Base-by-base conservation (phyloP, 1,140 invertebrate genomes). In the Ladona fulva region DNA sequence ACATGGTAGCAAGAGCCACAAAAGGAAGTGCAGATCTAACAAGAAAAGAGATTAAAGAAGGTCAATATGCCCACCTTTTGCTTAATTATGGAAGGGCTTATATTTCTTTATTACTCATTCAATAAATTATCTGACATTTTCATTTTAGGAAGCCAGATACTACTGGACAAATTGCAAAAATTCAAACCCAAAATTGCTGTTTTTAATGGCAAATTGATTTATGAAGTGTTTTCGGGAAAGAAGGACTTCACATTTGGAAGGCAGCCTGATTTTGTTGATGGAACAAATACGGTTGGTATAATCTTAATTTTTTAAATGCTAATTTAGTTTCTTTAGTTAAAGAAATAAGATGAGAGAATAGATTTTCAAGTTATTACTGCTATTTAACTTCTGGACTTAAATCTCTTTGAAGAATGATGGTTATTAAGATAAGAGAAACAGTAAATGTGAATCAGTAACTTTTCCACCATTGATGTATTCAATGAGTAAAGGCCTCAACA, bases 161-260 rank as follows among this genome's bases (percentile, higher is more conserved):
- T 99, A 78, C 87, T 94, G 79, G 95, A 97, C 84, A 99, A 99
- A 86, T 86, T 99, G 79, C 90, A 93, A 85, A 93, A 93, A 82
- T 99, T 93, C 87, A 92, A 92, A 82, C 97, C 97, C 77, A 98
- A 98, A 89, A 96, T 99, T 82, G 97, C 96, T 59, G 97, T 98
- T 24, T 99, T 99, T 84, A 99, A 99, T 89, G 97, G 97, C 10
- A 98, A 98, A 89, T 90, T 98, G 78, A 99, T 98, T 80, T 98
- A 97, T 87, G 96, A 98, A 87, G 95, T 97, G 24, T 98, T 98
- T 88, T 95, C 94, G 77, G 97, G 96, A 11, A 97, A 97, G 85
- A 98, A 98, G 85, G 96, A 98, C 84, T 98, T 98, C 86, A 92
- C 94, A 84, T 97, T 98, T 87, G 97, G 97, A 75, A 92, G 96